Base-by-base conservation (phyloP, 2,888 invertebrate genomes). In the Tinea trinotella region DNA sequence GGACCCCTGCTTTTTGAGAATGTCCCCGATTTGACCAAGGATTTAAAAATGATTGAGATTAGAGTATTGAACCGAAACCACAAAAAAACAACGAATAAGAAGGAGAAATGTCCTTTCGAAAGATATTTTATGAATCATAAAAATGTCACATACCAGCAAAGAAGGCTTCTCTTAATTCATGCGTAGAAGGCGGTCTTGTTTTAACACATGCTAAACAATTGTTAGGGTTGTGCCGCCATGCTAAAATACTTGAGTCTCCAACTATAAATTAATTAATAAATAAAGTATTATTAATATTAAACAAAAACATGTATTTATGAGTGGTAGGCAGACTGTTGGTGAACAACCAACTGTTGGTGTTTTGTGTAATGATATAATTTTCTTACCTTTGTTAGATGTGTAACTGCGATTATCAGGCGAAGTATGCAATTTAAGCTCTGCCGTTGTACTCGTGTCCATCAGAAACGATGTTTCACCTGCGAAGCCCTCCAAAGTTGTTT, bases 81-180 rank as follows among this genome's bases (percentile, higher is more conserved):
- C n/a, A n/a, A n/a, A n/a, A n/a, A n/a, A n/a, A n/a, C n/a, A n/a
- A n/a, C n/a, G n/a, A n/a, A n/a, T n/a, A n/a, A n/a, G n/a, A n/a
- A n/a, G n/a, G n/a, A n/a, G n/a, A n/a, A n/a, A n/a, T n/a, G n/a
- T n/a, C n/a, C n/a, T n/a, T n/a, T n/a, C n/a, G n/a, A 30, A 10
- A 30, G 7, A 30, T 9, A 30, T 10, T 2, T 6, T 36, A 5
- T 35, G 36, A 12, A 18, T 22, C 5, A 17, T 30, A 13, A n/a
- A n/a, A n/a, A n/a, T n/a, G n/a, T n/a, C n/a, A 57, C 55, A 58
- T 56, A 83, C 85, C 83, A 56, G 83, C 76, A 61, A 87, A 86
- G 62, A 86, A 87, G 0, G 84, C 85, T 59, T 86, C 84, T 1
- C 87, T 70, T 52, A 86, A 61, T 59, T 87, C 82, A 52, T 84